Evolutionary conservation across 2,888 invertebrate genomes (phyloP), one percentile per base, ranked within the genome.

Genomic region (Heterodera filipjevi): DNA sequence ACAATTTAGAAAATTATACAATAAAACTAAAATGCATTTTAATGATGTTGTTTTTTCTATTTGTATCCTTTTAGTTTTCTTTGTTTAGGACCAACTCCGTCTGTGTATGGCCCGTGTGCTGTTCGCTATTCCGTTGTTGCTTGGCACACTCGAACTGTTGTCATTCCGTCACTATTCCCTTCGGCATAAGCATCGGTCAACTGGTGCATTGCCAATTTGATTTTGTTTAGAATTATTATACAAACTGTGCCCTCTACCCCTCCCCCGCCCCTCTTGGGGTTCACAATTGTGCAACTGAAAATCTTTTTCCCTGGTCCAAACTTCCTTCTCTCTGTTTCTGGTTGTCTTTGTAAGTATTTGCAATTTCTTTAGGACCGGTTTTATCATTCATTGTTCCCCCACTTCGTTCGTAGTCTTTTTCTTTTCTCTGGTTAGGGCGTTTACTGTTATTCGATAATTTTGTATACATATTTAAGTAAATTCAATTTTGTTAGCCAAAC

Each of bases 121-220:
- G 27, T 88, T 86, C 81, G 75, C 82, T 72, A 88, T 84, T 35
- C 88, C 88, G 3, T 32, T 82, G 2, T 22, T 87, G 0, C 80
- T 88, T 30, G 88, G 85, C 27, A 80, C 81, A 8, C 74, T 84
- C 3, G 87, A 88, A 76, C 84, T 80, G 66, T 16, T 85, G 30
- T 73, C 86, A 10, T 86, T 88, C 79, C 79, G 82, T 70, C 66
- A 77, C 1, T 86, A 86, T 80, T 86, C 86, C 22, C 80, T 86
- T 16, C 74, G 82, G 49, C 77, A 86, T 73, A 81, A 81, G 66
- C 82, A 85, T 68, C 64, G 64, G n/a, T n/a, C 39, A 0, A 33
- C 81, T 44, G n/a, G 59, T 12, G 81, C 71, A n/a, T 12, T 82
- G 14, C 74, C 81, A 10, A 66, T 80, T 53, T 80, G 39, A 77